Base-by-base conservation (phyloP, 2,113 vertebrate genomes). In the Bucco capensis region DNA sequence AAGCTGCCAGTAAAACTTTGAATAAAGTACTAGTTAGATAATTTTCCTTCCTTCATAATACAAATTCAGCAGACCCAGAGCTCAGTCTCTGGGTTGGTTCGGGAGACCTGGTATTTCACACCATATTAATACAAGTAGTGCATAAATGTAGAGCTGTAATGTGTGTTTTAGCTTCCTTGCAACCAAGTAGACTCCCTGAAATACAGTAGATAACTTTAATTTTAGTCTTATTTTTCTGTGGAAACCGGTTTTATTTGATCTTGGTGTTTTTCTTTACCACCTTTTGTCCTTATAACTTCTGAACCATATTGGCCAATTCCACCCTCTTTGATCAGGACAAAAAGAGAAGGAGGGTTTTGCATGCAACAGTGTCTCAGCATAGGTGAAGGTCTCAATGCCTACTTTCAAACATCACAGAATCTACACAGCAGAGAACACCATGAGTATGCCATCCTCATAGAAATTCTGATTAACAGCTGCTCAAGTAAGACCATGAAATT, bases 1-100 rank as follows among this genome's bases (percentile, higher is more conserved):
- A 53, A 71, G 44, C 31, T 90, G 86, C 74, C 93, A 83, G 74
- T 86, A 88, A 92, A 95, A 82, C 71, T 58, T 69, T 47, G 93
- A 94, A 89, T 85, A 82, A 85, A 89, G 37, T 83, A 56, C 78
- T 80, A 51, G 27, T 71, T 83, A 38, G 53, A 77, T 69, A 42
- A 46, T 91, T 76, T 94, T 89, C 92, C 37, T 88, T 83, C 57
- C 47, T 88, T 84, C 38, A 18, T 49, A 46, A 67, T 10, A 54
- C 49, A 49, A 51, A 46, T 69, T 71, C 54, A 51, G 51, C 78
- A 81, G 58, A 46, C 18, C 71, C 72, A 57, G 69, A 87, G 33
- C 38, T 92, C 51, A 31, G 70, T 46, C 70, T 51, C 72, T 83
- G 14, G 58, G 8, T 30, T 64, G 27, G 23, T 79, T 74, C 56